Evolutionary conservation across 2,888 invertebrate genomes (phyloP).

Genomic region (Scrobipalpa atriplicella): DNA sequence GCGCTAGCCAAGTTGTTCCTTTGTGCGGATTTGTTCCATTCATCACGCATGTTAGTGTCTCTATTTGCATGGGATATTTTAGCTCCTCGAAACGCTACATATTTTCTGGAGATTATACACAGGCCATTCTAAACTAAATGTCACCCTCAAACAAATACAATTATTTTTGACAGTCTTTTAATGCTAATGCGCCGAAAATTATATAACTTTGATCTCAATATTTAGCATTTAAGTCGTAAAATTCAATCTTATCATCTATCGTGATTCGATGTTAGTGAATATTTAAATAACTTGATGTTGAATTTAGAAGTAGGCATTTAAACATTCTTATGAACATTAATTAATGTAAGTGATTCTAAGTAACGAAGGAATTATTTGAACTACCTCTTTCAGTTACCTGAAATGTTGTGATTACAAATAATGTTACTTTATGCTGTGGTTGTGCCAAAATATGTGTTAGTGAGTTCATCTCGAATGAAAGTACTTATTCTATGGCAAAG

Average conservation of each 20-base stretch:
- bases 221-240: slow-evolving; percentile 24
- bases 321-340: slow-evolving; percentile 15
- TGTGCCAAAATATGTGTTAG: slow-evolving; percentile 28
- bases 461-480: not conserved
- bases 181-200: not conserved
- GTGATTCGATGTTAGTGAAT: slow-evolving; percentile 20
- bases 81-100: not conserved
- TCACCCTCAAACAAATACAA: not conserved
- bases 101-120: slow-evolving; percentile 6
- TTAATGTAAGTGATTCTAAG: not conserved
- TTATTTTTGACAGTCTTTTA: slow-evolving; percentile 8
- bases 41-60: slow-evolving; percentile 12
- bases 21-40: slow-evolving; percentile 13
- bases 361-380: slow-evolving; percentile 33
- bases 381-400: slow-evolving; percentile 58
- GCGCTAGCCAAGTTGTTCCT: slow-evolving; percentile 14
- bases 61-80: slow-evolving; percentile 7
- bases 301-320: slow-evolving; percentile 2
- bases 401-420: slow-evolving; percentile 31
- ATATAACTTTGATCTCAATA: slow-evolving; percentile 38
- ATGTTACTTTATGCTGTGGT: slow-evolving; percentile 29
- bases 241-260: not conserved
- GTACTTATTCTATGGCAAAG: not conserved
- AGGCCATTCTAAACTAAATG: not conserved
- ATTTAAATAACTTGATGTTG: not conserved